Conservation (phyloP, 2,113 vertebrate species). For the Neotoma lepida region DNA sequence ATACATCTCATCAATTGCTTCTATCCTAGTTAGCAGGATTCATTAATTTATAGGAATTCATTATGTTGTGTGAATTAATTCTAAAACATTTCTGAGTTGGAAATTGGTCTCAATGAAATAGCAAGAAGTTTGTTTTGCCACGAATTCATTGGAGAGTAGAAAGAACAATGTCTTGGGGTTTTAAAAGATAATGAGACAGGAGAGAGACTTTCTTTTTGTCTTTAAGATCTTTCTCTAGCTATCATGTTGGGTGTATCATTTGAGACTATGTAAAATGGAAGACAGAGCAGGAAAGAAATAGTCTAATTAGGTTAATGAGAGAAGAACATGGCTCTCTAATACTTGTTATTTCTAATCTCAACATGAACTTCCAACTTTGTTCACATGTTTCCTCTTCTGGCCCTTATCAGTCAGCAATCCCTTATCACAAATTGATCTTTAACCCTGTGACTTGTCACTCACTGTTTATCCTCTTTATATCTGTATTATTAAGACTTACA, state of each 20-base stretch:
- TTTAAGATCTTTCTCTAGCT: background rate
- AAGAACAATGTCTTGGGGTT: background rate
- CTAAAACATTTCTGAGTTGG: constrained; percentile 45
- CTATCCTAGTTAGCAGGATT: constrained; percentile 55
- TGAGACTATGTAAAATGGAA: background rate
- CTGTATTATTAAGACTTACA: background rate
- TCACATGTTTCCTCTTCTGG: background rate
- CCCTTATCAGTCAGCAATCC: background rate
- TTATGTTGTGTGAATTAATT: constrained; percentile 51
- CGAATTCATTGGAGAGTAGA: constrained; percentile 9
- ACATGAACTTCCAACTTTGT: background rate
- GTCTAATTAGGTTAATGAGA: background rate
- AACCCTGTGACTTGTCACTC: background rate
- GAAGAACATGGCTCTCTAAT: background rate
- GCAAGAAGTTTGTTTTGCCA: background rate
- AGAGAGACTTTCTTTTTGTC: background rate
- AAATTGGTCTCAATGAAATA: constrained; percentile 55
- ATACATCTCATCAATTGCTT: background rate
- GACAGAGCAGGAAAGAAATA: background rate
- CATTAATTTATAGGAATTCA: constrained; percentile 36
- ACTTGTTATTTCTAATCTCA: background rate
- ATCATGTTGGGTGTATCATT: background rate
- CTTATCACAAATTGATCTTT: background rate
- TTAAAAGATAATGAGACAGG: background rate
- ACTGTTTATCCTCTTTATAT: background rate